Conservation (phyloP, 2,797 vertebrate genomes). For the Octomys mimax region DNA sequence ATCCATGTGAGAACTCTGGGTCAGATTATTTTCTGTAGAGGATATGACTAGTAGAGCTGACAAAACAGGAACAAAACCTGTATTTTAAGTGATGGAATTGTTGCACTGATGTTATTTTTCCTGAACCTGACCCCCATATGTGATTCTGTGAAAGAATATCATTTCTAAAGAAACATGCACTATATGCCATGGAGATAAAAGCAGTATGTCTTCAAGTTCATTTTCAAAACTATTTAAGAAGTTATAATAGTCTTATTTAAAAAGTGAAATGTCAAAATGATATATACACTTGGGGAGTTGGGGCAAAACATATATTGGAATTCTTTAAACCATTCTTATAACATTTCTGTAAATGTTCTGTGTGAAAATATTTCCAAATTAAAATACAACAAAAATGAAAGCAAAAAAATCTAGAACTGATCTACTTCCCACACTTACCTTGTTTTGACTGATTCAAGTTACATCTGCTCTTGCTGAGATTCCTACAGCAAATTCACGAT, state of each 20-base stretch:
- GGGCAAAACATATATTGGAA: not conserved
- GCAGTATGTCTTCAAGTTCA: not conserved
- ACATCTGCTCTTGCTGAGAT: not conserved
- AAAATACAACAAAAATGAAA: not conserved
- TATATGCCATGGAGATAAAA: not conserved
- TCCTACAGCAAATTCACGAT: not conserved
- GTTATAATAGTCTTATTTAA: not conserved
- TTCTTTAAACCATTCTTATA: not conserved
- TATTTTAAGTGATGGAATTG: not conserved
- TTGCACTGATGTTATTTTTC: not conserved
- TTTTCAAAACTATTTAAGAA: not conserved
- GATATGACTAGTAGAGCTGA: not conserved
- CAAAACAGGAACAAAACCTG: not conserved
- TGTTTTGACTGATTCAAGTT: not conserved
- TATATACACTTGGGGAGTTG: not conserved
- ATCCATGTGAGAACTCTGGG: not conserved
- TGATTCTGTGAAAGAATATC: not conserved
- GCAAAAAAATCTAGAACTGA: not conserved
- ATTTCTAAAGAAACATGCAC: not conserved
- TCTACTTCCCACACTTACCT: not conserved
- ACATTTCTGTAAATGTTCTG: not conserved
- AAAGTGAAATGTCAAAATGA: not conserved
- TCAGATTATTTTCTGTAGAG: not conserved
- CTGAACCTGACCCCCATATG: not conserved
- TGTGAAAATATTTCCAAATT: slow-evolving; percentile 34